These are phyloP conservation scores for Oxyruncus cristatus DNA, from an alignment of 2,113 vertebrate species.

Conservation along the genomic window DNA sequence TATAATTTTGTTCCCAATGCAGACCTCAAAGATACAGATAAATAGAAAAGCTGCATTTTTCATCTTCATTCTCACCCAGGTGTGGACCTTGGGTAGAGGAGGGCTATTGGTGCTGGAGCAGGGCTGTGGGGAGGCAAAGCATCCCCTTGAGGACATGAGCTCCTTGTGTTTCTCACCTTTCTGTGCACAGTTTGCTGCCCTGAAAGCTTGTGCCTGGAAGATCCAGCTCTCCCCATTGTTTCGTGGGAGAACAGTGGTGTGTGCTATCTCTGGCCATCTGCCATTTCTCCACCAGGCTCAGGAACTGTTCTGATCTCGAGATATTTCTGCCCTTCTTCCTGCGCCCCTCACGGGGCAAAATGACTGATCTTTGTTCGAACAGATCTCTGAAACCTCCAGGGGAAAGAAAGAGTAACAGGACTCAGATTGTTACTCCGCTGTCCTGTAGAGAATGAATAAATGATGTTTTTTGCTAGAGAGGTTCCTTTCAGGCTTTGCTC, in stretches of 20 bases:
- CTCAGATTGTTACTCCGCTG: not conserved
- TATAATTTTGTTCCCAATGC: not conserved
- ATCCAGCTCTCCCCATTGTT: not conserved
- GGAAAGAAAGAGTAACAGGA: not conserved
- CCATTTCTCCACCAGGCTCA: slow-evolving; percentile 58
- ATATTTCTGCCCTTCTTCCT: slow-evolving; percentile 41
- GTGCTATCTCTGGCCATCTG: slow-evolving; percentile 46
- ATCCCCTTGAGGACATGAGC: not conserved
- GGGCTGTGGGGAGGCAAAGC: not conserved
- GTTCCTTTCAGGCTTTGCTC: slow-evolving; percentile 15
- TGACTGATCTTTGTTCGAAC: slow-evolving; percentile 11
- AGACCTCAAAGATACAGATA: not conserved
- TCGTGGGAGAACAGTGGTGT: not conserved
- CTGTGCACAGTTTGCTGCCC: not conserved
- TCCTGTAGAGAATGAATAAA: not conserved
- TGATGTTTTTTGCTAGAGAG: slow-evolving; percentile 8
- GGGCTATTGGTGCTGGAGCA: not conserved
- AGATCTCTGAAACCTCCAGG: slow-evolving; percentile 22
- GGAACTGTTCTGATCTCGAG: slow-evolving; percentile 44
- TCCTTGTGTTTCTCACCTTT: not conserved
- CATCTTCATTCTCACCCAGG: not conserved
- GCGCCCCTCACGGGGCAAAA: slow-evolving; percentile 10
- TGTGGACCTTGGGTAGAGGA: not conserved
- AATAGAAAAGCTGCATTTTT: not conserved
- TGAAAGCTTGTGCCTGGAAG: not conserved